Base-by-base conservation (phyloP, 2,797 vertebrate species). In the Neoniphon sammara region DNA sequence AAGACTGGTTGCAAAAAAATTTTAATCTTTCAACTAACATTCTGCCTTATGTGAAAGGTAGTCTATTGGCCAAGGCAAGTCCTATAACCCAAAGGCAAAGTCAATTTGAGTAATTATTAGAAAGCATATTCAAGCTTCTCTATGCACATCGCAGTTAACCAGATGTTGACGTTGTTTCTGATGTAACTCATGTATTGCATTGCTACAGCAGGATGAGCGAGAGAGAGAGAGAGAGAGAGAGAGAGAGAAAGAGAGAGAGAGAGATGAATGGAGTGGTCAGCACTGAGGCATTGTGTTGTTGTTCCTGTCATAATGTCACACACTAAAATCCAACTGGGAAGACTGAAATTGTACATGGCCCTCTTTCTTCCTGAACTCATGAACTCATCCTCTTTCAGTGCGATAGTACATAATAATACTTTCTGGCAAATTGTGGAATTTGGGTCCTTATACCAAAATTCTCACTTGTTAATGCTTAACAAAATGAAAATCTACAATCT, bases 181-280 rank as follows among this genome's bases (percentile, higher is more conserved):
- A 93, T 92, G 89, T 88, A 91, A 93, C 81, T 56, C 20, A 46
- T 76, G 77, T 71, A 61, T 60, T 39, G 70, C 76, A 42, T 91
- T 92, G 87, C 88, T 82, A 89, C 89, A 86, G 86, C 74, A 8
- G 68, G 39, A 60, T 8, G 20, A 68, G 63, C 34, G 14, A 54
- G 42, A 49, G 23, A 50, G 21, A 63, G 62, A 52, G 27, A 64
- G 25, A 39, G 31, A 66, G 20, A 23, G 49, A 61, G n/a, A 14
- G 57, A 55, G 56, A 70, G 56, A 59, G 44, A 21, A 30, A 57
- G n/a, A 55, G 23, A 25, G 14, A 44, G 23, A 80, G 59, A 70
- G 49, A 42, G 62, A 55, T 76, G 66, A 79, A 81, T 75, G 68
- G 74, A 80, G 67, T 42, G 54, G 73, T 39, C 55, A 68, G 52